Evolutionary conservation across 2,797 vertebrate genomes (phyloP).

Genomic region (Bucorvus abyssinicus): DNA sequence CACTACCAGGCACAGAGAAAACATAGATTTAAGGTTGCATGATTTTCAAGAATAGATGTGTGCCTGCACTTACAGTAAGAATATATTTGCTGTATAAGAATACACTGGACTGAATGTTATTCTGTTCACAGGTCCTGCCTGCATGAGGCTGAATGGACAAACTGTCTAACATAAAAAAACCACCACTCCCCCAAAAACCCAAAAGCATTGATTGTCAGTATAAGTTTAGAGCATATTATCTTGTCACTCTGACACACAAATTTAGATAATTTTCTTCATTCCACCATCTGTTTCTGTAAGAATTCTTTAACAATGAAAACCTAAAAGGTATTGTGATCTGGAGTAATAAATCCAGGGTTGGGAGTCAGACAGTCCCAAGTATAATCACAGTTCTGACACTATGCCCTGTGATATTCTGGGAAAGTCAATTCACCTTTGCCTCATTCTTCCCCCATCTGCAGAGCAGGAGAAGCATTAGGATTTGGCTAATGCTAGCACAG

Average conservation of each 20-base stretch:
- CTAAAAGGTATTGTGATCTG: neutral
- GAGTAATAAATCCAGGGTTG: neutral
- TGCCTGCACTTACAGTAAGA: neutral
- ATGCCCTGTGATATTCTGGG: neutral
- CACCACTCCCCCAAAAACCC: neutral
- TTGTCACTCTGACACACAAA: neutral
- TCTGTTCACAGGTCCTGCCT: neutral
- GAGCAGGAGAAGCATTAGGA: neutral
- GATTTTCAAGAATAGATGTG: neutral
- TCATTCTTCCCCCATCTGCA: neutral
- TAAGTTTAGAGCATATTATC: neutral
- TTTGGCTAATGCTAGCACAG: constrained; percentile 1
- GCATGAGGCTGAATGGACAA: neutral
- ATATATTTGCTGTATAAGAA: neutral
- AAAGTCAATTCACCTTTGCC: neutral
- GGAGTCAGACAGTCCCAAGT: neutral
- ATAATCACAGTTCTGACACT: neutral
- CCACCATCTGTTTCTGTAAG: neutral
- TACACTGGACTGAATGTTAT: neutral
- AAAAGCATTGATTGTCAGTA: neutral
- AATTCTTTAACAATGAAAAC: neutral
- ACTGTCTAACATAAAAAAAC: neutral
- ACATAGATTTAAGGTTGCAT: neutral
- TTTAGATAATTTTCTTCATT: neutral
- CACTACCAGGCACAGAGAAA: neutral